A percentile compares a stretch with the other conserved stretches of the same genome.
Conservation (phyloP, 2,113 vertebrate species). For the Rhabdomys dilectus region DNA sequence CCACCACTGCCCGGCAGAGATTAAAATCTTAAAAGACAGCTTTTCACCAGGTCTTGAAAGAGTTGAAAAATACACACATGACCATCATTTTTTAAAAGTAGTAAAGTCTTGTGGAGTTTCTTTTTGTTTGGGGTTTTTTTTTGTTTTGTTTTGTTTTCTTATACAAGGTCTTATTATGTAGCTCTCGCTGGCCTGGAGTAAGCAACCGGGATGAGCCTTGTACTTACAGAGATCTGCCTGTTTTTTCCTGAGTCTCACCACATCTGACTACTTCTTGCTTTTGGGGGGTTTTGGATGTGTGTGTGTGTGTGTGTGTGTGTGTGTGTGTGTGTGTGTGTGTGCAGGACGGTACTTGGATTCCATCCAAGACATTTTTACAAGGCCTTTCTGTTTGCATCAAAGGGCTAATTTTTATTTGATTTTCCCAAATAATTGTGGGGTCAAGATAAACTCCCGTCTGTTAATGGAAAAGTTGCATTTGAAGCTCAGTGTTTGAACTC, state of each 20-base stretch:
- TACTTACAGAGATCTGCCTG: neutral
- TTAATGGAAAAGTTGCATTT: neutral
- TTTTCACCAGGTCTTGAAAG: slow-evolving; percentile 49
- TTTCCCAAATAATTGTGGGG: slow-evolving; percentile 1
- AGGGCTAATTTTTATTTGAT: slow-evolving; percentile 32
- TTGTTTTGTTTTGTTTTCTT: neutral
- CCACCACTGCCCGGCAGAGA: neutral
- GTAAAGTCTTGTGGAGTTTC: neutral
- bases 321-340: no score
- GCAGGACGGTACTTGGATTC: neutral
- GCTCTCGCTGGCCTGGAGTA: neutral
- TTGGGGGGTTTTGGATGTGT: no score
- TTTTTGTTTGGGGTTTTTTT: neutral
- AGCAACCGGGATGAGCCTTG: neutral
- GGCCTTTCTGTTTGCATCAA: slow-evolving; percentile 18
- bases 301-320: no score
- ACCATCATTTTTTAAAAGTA: neutral
- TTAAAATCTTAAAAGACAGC: slow-evolving; percentile 55
- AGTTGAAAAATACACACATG: slow-evolving; percentile 27
- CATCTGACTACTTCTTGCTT: neutral
- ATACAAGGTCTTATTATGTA: neutral
- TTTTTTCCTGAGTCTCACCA: neutral
- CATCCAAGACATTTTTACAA: slow-evolving; percentile 41
- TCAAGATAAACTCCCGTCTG: slow-evolving; percentile 10
- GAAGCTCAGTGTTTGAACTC: neutral